phyloP scores from a whole-genome alignment of 1,140 invertebrate species.

The Rhyacophila brunnea region DNA sequence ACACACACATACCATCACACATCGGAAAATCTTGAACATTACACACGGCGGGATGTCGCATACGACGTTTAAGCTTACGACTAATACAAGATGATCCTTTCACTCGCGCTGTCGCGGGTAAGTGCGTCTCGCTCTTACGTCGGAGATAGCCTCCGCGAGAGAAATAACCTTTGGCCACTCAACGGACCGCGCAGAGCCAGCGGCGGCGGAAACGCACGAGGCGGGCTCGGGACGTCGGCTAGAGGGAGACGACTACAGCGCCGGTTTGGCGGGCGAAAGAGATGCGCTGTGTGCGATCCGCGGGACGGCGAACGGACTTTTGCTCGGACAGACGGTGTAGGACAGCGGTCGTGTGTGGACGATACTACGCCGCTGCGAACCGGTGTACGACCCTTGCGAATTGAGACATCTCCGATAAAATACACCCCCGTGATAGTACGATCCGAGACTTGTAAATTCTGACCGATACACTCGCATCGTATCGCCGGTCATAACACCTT shows the following conservation, averaged over 20 bases:
- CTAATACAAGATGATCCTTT: neutral
- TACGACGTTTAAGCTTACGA: slow-evolving; percentile 4
- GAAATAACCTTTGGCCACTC: slow-evolving; percentile 22
- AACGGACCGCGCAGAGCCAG: neutral
- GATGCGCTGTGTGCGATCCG: slow-evolving; percentile 24
- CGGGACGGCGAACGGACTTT: slow-evolving; percentile 9
- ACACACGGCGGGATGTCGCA: slow-evolving; percentile 14
- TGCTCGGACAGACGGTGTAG: slow-evolving; percentile 56
- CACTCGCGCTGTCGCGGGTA: neutral
- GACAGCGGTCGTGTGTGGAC: slow-evolving; percentile 56
- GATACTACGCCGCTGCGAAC: slow-evolving; percentile 40
- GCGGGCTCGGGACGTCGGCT: neutral
- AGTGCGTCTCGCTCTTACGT: slow-evolving; percentile 2
- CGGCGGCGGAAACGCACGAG: neutral
- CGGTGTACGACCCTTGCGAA: neutral
- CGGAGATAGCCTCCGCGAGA: slow-evolving; percentile 14
- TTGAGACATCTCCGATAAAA: too few species aligned
- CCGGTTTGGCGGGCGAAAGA: slow-evolving; percentile 13
- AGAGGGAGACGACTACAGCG: neutral
- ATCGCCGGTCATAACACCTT: too few species aligned
- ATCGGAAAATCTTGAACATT: slow-evolving; percentile 12
- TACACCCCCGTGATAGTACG: too few species aligned
- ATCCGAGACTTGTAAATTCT: too few species aligned
- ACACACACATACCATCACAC: slow-evolving; percentile 23
- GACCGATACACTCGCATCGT: too few species aligned